These are phyloP conservation scores for Apodemus speciosus DNA, from an alignment of 2,113 vertebrate species.

Conservation along the genomic window DNA sequence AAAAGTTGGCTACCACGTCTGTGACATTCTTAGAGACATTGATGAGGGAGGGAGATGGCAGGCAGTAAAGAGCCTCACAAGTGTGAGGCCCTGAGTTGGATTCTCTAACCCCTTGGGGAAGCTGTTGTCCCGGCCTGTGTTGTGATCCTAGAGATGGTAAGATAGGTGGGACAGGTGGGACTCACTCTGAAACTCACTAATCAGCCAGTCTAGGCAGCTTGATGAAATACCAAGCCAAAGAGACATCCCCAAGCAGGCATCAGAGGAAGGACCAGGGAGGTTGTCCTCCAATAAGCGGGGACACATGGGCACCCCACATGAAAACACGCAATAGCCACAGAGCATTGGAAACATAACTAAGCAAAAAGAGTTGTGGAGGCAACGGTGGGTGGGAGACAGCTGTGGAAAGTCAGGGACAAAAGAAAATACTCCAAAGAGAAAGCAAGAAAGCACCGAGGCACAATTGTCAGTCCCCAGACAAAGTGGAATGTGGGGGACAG, in stretches of 20 bases:
- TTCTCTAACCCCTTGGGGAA: background rate
- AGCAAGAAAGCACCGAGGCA: background rate
- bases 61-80: background rate
- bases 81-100: background rate
- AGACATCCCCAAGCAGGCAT: background rate
- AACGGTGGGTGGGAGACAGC: background rate
- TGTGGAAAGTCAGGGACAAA: background rate
- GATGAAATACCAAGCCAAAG: background rate
- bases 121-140: background rate
- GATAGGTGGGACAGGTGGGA: background rate
- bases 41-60: background rate
- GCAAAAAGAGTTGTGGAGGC: background rate
- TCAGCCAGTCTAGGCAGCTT: background rate
- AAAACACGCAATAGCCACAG: background rate
- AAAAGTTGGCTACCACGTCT: background rate
- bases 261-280: background rate
- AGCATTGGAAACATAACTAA: background rate
- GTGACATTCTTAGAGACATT: background rate
- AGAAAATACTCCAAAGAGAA: background rate
- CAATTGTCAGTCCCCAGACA: rapidly evolving
- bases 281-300: background rate
- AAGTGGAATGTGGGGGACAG: rapidly evolving
- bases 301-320: background rate
- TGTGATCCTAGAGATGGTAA: background rate
- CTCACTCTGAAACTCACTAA: background rate